These are phyloP conservation scores for Pollenia angustigena DNA, from an alignment of 2,888 invertebrate species.

Conservation along the genomic window DNA sequence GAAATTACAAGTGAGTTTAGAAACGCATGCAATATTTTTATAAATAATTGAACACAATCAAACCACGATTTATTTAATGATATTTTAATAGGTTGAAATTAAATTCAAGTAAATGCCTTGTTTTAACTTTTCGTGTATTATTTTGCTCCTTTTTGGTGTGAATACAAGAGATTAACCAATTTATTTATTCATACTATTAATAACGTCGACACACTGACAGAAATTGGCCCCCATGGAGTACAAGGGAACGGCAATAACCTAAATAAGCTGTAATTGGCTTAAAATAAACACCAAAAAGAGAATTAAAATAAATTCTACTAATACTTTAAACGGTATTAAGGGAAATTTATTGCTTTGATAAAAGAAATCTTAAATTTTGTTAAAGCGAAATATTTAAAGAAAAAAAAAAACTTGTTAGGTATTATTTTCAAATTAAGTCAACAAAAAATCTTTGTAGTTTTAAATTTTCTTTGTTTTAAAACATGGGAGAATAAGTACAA, in stretches of 20 bases:
- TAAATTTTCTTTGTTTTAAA: no score
- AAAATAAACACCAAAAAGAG: not conserved
- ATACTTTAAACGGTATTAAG: not conserved
- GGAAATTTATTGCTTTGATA: not conserved
- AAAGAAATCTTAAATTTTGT: no score
- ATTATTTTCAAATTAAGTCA: no score
- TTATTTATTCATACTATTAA: constrained; percentile 15
- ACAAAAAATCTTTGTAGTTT: no score
- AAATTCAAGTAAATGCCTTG: constrained; percentile 5
- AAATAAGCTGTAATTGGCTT: constrained; percentile 3
- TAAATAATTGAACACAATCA: not conserved
- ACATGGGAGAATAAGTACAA: no score
- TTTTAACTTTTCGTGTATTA: not conserved
- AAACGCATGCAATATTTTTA: not conserved
- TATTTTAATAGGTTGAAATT: constrained; percentile 52
- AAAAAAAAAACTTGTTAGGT: no score
- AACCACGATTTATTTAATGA: constrained; percentile 33
- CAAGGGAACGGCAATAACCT: not conserved
- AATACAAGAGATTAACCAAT: constrained; percentile 27
- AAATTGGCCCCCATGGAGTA: constrained; percentile 18
- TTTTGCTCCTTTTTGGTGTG: not conserved
- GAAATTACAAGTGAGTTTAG: no score
- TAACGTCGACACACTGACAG: not conserved
- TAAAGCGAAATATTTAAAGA: no score
- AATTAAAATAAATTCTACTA: not conserved